Percentiles rank a stretch among this genome's conserved stretches.
These are phyloP conservation scores for Perca flavescens DNA, from an alignment of 2,113 vertebrate species.

Conservation along the genomic window DNA sequence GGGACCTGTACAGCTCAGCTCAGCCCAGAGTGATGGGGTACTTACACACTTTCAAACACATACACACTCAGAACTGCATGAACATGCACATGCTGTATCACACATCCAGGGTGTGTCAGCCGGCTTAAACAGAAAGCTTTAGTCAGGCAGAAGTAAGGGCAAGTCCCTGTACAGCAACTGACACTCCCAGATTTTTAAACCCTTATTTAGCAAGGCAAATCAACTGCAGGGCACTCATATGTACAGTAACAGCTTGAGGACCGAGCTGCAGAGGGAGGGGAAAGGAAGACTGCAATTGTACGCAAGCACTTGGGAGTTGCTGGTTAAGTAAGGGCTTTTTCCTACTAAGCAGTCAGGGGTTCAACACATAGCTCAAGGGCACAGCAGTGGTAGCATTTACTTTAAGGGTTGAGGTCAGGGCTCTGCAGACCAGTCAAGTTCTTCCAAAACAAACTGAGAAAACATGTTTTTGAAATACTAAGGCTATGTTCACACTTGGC, in stretches of 20 bases:
- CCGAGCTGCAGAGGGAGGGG: conserved; percentile 7
- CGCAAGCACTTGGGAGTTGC: conserved; percentile 38
- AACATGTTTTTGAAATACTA: no score
- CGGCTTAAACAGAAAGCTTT: conserved; percentile 20
- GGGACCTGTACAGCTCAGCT: conserved; percentile 63
- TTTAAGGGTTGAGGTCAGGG: no score
- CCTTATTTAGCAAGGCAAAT: conserved; percentile 73
- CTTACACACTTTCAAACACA: conserved; percentile 17
- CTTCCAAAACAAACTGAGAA: no score
- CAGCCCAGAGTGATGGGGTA: conserved; percentile 79
- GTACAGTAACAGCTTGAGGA: conserved; percentile 2
- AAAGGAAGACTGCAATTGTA: background rate
- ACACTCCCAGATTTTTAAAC: conserved; percentile 52
- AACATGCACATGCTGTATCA: conserved; percentile 6
- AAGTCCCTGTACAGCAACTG: conserved; percentile 18
- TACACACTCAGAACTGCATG: conserved; percentile 19
- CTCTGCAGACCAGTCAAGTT: no score
- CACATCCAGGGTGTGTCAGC: conserved; percentile 51
- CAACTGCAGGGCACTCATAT: background rate
- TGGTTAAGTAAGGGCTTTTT: conserved; percentile 30
- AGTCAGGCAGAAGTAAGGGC: conserved; percentile 34
- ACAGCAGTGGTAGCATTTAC: background rate
- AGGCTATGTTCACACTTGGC: no score
- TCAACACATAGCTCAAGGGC: conserved; percentile 18
- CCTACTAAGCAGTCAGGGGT: background rate